These are phyloP conservation scores for Mactra quadrangularis DNA, from an alignment of 1,140 invertebrate genomes.

Conservation along the genomic window DNA sequence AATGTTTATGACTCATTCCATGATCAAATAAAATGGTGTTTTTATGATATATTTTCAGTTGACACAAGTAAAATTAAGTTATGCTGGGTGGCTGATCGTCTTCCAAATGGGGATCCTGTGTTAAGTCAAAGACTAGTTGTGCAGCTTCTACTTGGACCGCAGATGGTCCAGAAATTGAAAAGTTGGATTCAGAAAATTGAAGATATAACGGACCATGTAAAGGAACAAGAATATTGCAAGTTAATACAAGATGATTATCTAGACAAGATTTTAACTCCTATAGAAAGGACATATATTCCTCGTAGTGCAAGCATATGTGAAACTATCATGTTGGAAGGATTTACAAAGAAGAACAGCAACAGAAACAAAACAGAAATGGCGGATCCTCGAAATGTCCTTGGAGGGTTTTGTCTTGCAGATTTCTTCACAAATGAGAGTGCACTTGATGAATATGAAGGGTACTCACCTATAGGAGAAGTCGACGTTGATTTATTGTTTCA, in stretches of 20 bases:
- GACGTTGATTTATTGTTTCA: too few species aligned
- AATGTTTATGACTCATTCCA: too few species aligned
- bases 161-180: conserved; percentile 59
- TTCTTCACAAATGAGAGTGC: too few species aligned
- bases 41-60: too few species aligned
- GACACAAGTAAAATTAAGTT: conserved; percentile 63
- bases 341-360: background rate
- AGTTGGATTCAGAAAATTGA: conserved; percentile 66
- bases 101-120: conserved; percentile 62
- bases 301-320: conserved; percentile 12
- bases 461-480: too few species aligned
- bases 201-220: conserved; percentile 69
- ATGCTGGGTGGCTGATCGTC: conserved; percentile 79
- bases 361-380: background rate
- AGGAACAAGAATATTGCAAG: conserved; percentile 53
- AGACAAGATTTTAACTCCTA: conserved; percentile 13
- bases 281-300: conserved; percentile 34
- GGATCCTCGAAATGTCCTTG: background rate
- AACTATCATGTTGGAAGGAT: conserved; percentile 32
- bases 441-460: too few species aligned
- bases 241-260: conserved; percentile 18
- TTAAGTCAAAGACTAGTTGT: conserved; percentile 71
- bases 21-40: too few species aligned
- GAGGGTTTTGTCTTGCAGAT: too few species aligned
- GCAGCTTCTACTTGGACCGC: conserved; percentile 72